phyloP scores from a whole-genome alignment of 2,113 vertebrate genomes.

The Benitochromis conjunctus region DNA sequence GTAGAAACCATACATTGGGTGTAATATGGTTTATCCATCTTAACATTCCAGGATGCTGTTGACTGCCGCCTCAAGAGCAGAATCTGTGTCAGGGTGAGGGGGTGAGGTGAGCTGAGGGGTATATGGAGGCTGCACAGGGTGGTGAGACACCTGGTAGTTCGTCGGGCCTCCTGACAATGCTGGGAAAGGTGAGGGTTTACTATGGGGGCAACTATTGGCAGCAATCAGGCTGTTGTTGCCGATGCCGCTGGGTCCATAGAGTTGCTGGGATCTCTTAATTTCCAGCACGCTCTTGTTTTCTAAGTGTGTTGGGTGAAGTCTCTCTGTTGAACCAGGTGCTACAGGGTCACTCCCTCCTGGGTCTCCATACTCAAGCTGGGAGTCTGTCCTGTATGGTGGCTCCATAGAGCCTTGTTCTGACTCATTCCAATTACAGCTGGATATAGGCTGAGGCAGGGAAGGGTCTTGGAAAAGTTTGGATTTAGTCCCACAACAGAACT shows the following conservation, averaged over 20 bases:
- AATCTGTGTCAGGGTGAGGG: slow-evolving; percentile 85
- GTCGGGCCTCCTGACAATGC: slow-evolving; percentile 29
- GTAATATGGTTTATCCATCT: slow-evolving; percentile 35
- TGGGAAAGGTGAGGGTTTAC: slow-evolving; percentile 30
- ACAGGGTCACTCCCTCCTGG: slow-evolving; percentile 59
- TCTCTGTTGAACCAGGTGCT: slow-evolving; percentile 60
- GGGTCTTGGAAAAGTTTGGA: slow-evolving; percentile 63
- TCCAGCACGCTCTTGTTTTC: slow-evolving; percentile 85
- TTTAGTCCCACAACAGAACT: slow-evolving; percentile 91
- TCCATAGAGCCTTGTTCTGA: slow-evolving; percentile 39
- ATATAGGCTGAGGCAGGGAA: background rate
- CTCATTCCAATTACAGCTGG: slow-evolving; percentile 22
- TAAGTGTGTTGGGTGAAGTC: slow-evolving; percentile 64
- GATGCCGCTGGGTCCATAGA: slow-evolving; percentile 51
- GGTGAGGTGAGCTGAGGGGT: slow-evolving; percentile 80
- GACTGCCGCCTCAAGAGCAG: slow-evolving; percentile 97
- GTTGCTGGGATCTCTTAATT: slow-evolving; percentile 81
- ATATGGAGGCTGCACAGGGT: slow-evolving; percentile 53
- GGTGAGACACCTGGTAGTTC: slow-evolving; percentile 36
- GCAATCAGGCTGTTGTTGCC: slow-evolving; percentile 30
- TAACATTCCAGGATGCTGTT: slow-evolving; percentile 99
- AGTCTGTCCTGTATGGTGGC: slow-evolving; percentile 70
- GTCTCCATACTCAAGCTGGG: slow-evolving; percentile 61
- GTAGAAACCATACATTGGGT: background rate
- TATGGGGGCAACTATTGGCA: slow-evolving; percentile 42